These are phyloP conservation scores for Cairina moschata DNA, from an alignment of 2,113 vertebrate genomes.

Conservation along the genomic window DNA sequence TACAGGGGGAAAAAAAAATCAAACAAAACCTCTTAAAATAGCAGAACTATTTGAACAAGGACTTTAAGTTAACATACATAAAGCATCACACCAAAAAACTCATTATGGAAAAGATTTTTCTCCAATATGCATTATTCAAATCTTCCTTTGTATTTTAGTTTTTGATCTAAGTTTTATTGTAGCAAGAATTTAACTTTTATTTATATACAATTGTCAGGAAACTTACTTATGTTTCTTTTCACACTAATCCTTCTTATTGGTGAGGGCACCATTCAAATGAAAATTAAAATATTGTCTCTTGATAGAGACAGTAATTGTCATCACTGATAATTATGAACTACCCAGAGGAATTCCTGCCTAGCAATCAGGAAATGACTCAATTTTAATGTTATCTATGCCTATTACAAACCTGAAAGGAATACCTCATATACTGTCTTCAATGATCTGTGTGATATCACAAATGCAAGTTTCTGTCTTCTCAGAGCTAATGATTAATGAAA, in stretches of 20 bases:
- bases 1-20: too few species aligned
- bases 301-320: slow-evolving; percentile 14
- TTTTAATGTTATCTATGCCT: neutral
- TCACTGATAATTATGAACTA: slow-evolving; percentile 6
- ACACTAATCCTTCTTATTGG: neutral
- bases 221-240: neutral
- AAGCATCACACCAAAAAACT: neutral
- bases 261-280: neutral
- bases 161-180: neutral
- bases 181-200: neutral
- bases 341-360: neutral
- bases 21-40: neutral
- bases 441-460: neutral
- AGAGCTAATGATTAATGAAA: neutral
- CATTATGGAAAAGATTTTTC: neutral
- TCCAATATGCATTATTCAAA: neutral
- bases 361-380: neutral
- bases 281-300: slow-evolving; percentile 3
- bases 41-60: neutral
- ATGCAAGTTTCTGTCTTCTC: neutral
- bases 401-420: neutral
- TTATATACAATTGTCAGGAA: neutral
- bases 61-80: neutral
- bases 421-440: neutral
- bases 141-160: neutral